Evolutionary conservation across 2,113 vertebrate species (phyloP).

Genomic region (Tapirus terrestris): DNA sequence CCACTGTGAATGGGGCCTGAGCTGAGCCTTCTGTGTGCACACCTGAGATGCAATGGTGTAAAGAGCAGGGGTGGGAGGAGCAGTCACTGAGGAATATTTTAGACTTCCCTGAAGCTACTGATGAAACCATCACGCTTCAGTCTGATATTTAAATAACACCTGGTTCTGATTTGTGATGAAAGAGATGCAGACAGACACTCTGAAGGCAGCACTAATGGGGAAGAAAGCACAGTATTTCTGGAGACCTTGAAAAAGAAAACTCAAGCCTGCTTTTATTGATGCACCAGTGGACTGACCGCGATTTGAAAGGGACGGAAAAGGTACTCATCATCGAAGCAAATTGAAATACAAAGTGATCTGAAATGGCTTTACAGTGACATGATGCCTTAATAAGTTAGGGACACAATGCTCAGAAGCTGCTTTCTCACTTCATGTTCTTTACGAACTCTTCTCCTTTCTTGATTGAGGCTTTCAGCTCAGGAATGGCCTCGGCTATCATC

Average conservation of each 20-base stretch:
- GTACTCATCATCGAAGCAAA: constrained; percentile 63
- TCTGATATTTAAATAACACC: not conserved
- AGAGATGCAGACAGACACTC: not conserved
- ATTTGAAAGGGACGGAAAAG: constrained; percentile 33
- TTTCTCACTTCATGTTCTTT: constrained; percentile 93
- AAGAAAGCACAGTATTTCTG: not conserved
- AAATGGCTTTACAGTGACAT: constrained; percentile 78
- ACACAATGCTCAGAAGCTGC: not conserved
- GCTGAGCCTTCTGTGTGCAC: not conserved
- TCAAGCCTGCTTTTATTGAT: constrained; percentile 82
- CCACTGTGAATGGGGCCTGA: accelerated
- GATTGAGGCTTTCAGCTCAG: constrained; percentile 96
- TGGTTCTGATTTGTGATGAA: not conserved
- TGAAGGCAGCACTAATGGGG: not conserved
- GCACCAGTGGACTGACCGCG: constrained; percentile 55
- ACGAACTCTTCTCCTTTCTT: constrained; percentile 99
- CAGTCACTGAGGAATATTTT: not conserved
- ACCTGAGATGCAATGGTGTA: accelerated
- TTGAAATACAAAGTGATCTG: not conserved
- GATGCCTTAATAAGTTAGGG: constrained; percentile 88
- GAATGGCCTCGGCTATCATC: constrained; percentile 92
- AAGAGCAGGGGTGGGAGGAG: not conserved
- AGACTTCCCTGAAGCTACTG: not conserved
- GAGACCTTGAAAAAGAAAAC: constrained; percentile 68
- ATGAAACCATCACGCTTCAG: not conserved